A percentile compares a stretch with the other conserved stretches of the same genome.
phyloP scores from a whole-genome alignment of 2,888 invertebrate species.

The Caenorhabditis uteleia region DNA sequence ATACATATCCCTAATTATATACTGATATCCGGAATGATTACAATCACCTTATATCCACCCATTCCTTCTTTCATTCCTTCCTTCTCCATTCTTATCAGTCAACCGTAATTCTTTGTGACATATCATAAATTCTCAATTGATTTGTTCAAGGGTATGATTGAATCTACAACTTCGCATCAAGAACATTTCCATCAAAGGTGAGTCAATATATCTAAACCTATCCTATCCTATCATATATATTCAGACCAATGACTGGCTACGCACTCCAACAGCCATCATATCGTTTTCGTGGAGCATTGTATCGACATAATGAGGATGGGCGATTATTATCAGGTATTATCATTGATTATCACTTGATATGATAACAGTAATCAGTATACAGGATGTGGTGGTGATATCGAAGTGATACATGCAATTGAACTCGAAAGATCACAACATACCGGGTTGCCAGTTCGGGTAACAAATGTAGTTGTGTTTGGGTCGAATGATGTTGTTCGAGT shows the following conservation, averaged over 20 bases:
- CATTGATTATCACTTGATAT: neutral
- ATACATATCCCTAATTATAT: no score
- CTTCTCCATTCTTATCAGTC: no score
- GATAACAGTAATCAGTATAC: no score
- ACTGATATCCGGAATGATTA: no score
- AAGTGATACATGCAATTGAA: constrained; percentile 43
- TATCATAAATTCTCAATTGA: no score
- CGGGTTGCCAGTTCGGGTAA: constrained; percentile 43
- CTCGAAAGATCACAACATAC: constrained; percentile 48
- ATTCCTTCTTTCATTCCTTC: no score
- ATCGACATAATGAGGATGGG: constrained; percentile 42
- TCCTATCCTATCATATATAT: constrained; percentile 1
- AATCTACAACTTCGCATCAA: constrained; percentile 46
- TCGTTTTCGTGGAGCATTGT: constrained; percentile 40
- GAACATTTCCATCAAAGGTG: constrained; percentile 38
- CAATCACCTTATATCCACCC: no score
- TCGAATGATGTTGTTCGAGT: constrained; percentile 34
- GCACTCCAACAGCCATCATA: constrained; percentile 40
- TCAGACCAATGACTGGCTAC: constrained; percentile 40
- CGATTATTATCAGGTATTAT: constrained; percentile 37
- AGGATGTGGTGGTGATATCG: constrained; percentile 53
- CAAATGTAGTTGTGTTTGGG: constrained; percentile 44
- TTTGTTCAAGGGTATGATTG: constrained; percentile 39
- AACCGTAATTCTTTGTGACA: no score
- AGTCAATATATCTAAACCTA: constrained; percentile 8